A percentile compares a stretch with the other conserved stretches of the same genome.
These are phyloP conservation scores for Ellobium chinense DNA, from an alignment of 2,888 invertebrate genomes.

Conservation along the genomic window DNA sequence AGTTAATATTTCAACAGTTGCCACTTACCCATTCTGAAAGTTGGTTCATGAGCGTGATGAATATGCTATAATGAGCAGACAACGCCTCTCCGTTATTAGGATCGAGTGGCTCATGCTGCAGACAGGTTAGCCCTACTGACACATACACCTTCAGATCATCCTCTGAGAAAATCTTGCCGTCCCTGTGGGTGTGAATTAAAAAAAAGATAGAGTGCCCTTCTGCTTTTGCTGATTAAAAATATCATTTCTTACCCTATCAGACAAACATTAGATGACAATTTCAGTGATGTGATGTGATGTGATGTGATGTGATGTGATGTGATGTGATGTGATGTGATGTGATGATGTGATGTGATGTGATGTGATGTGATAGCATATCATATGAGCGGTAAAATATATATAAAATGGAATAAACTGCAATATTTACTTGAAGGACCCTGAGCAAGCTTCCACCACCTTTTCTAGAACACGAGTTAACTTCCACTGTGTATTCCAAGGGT, in stretches of 20 bases:
- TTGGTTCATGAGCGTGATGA: neutral
- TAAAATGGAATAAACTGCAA: too few relatives aligned
- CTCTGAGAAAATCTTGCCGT: conserved; percentile 11
- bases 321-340: too few relatives aligned
- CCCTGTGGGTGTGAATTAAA: neutral
- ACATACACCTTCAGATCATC: conserved; percentile 16
- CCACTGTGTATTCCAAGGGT: neutral
- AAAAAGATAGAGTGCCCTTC: too few relatives aligned
- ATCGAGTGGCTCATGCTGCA: neutral
- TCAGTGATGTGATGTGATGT: too few relatives aligned
- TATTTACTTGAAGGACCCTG: neutral
- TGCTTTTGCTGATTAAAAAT: too few relatives aligned
- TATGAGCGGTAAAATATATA: too few relatives aligned
- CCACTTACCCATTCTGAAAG: conserved; percentile 21
- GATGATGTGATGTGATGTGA: too few relatives aligned
- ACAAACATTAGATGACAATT: too few relatives aligned
- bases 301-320: too few relatives aligned
- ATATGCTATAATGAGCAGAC: conserved; percentile 1
- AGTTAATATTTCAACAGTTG: too few relatives aligned
- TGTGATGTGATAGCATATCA: too few relatives aligned
- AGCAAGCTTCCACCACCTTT: neutral
- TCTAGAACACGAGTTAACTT: neutral
- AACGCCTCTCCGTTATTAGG: neutral
- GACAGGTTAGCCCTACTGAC: neutral
- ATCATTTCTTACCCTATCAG: too few relatives aligned